phyloP scores from a whole-genome alignment of 2,113 vertebrate genomes.

The Tragelaphus strepsiceros region DNA sequence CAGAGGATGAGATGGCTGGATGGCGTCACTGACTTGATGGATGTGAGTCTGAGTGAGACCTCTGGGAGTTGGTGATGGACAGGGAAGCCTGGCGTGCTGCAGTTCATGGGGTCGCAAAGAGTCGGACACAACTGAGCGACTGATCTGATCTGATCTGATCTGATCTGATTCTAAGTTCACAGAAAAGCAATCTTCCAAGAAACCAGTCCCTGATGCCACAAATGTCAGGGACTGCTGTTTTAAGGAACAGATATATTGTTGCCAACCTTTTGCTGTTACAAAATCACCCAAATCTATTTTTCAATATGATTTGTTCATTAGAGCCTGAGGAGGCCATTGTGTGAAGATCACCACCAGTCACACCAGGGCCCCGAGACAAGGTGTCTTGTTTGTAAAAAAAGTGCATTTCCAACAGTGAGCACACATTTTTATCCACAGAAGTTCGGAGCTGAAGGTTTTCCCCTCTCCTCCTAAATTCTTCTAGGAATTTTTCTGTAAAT shows the following conservation, averaged over 20 bases:
- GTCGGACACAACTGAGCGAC: too few species aligned
- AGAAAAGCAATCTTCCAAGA: background rate
- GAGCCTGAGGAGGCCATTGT: accelerated
- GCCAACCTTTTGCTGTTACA: background rate
- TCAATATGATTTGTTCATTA: too few species aligned
- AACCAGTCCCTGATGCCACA: background rate
- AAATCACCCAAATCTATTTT: background rate
- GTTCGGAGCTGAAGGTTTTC: background rate
- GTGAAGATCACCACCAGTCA: accelerated
- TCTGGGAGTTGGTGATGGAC: too few species aligned
- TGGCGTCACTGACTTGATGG: too few species aligned
- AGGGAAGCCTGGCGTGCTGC: too few species aligned
- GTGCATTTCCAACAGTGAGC: background rate
- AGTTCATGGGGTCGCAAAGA: too few species aligned
- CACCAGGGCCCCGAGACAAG: accelerated
- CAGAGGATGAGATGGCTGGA: too few species aligned
- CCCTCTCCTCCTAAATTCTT: background rate
- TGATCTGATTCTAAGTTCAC: background rate
- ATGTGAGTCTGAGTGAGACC: too few species aligned
- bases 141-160: too few species aligned
- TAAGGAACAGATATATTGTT: background rate
- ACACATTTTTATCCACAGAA: background rate
- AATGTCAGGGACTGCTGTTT: background rate
- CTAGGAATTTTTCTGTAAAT: background rate
- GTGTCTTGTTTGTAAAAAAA: accelerated